A percentile compares a stretch with the other conserved stretches of the same genome.
These are phyloP conservation scores for Crambe crambe DNA, from an alignment of 37 sponge, comb jelly and placozoan genomes.

Conservation along the genomic window DNA sequence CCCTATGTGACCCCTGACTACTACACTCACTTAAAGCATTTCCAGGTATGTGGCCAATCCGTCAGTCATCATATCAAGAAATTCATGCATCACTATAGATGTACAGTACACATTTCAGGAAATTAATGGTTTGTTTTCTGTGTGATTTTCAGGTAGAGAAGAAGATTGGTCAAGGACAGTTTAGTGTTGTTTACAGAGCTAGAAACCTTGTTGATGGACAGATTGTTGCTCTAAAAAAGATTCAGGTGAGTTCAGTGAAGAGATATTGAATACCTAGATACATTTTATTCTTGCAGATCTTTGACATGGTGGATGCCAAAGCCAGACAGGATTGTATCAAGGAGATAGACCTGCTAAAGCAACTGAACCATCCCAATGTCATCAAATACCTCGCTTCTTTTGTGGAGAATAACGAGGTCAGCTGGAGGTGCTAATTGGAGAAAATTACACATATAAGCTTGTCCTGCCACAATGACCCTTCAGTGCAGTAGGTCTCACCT, in stretches of 20 bases:
- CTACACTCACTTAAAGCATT: conserved; percentile 28
- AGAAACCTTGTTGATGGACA: conserved; percentile 62
- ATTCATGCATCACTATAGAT: not conserved
- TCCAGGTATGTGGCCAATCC: conserved; percentile 1
- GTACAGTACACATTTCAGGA: not conserved
- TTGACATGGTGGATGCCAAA: conserved; percentile 99
- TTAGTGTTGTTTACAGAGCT: conserved; percentile 94
- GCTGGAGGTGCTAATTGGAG: too few species aligned
- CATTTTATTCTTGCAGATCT: conserved; percentile 62
- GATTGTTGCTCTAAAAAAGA: conserved; percentile 96
- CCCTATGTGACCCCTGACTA: conserved; percentile 34
- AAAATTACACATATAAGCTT: too few species aligned
- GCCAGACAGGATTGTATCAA: conserved; percentile 99
- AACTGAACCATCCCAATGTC: conserved; percentile 97
- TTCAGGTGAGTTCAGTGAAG: conserved; percentile 64
- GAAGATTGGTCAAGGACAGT: conserved; percentile 98
- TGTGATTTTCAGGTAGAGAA: conserved; percentile 74
- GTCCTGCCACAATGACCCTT: too few species aligned
- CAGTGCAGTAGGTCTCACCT: too few species aligned
- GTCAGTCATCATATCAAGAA: not conserved
- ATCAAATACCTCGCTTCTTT: conserved; percentile 95
- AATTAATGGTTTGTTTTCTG: not conserved
- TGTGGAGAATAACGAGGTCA: conserved; percentile 98
- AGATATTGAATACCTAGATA: not conserved
- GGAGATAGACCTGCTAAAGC: conserved; percentile 98